Evolutionary conservation across 2,797 vertebrate genomes (phyloP), one percentile per base, ranked within the genome.

Genomic region (Peromyscus melanophrys): DNA sequence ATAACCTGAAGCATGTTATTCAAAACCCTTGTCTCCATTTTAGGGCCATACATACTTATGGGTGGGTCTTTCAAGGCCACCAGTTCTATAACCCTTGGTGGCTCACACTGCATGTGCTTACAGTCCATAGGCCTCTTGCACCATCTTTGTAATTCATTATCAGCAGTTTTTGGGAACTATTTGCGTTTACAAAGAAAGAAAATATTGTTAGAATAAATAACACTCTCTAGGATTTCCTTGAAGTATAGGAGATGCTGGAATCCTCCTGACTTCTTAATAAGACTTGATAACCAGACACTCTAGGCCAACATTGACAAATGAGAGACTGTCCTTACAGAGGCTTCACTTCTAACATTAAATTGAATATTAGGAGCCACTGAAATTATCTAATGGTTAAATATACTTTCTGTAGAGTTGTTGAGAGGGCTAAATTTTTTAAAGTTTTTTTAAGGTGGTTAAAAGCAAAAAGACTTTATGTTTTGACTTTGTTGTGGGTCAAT

Each of bases 151-250:
- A 87, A 83, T 93, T 89, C 0, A 92, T 88, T 76, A 81, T 19
- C 40, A 96, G 63, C 0, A 25, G 4, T 29, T 96, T 37, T 14
- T 91, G 81, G 52, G 65, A 97, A 55, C 37, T 87, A 95, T 87
- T 61, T 91, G 29, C 16, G 49, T 80, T 88, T 90, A 29, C 40
- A 84, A 88, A 95, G 71, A 96, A 71, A 95, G 43, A 6, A 90
- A 90, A 67, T n/a, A 19, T 16, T 77, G 52, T 76, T 88, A 95
- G 16, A 29, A 88, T 92, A 96, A 95, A 43, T 34, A 43, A 77
- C 88, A 34, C 65, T 75, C 83, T 85, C 91, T 65, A 80, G 46
- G 77, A 94, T 90, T 86, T 86, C 19, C 43, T 8, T 13, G 61
- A 55, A 65, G 9, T 67, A 71, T 1, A 2, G 40, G 21, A 69